Evolutionary conservation across 2,113 vertebrate genomes (phyloP).

Genomic region (Brachyhypopomus gauderio): DNA sequence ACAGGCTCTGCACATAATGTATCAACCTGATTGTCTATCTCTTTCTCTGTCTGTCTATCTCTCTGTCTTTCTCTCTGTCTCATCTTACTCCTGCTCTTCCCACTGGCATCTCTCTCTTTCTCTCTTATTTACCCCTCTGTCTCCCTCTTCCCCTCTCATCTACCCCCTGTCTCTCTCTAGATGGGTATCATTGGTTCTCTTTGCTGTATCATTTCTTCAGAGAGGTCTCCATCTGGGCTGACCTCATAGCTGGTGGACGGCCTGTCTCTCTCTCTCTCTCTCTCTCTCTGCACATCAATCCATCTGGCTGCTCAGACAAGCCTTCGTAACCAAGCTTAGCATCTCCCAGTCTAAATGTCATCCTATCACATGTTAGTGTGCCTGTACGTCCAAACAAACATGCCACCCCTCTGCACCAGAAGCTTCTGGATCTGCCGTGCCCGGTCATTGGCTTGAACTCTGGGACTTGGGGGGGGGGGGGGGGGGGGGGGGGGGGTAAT

Average conservation of each 20-base stretch:
- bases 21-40: neutral
- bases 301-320: slow-evolving; percentile 72
- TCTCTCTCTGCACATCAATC: slow-evolving; percentile 77
- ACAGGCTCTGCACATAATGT: slow-evolving; percentile 30
- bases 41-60: slow-evolving; percentile 23
- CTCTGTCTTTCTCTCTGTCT: neutral
- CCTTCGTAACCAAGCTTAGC: slow-evolving; percentile 66
- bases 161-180: slow-evolving; percentile 35
- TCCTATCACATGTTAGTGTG: slow-evolving; percentile 72
- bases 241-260: slow-evolving; percentile 74
- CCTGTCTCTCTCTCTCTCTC: slow-evolving; percentile 71
- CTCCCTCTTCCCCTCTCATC: neutral
- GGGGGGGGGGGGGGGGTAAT: neutral
- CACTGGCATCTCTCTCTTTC: neutral
- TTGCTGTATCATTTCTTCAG: slow-evolving; percentile 76
- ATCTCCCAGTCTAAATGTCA: slow-evolving; percentile 75
- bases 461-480: neutral
- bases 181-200: slow-evolving; percentile 73
- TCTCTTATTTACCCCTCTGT: slow-evolving; percentile 38
- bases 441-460: slow-evolving; percentile 59
- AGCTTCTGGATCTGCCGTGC: slow-evolving; percentile 27
- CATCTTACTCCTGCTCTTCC: neutral
- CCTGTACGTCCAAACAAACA: slow-evolving; percentile 66
- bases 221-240: slow-evolving; percentile 74
- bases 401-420: slow-evolving; percentile 64